Conservation (phyloP, 2,888 invertebrate species). For the Acrobasis repandana region DNA sequence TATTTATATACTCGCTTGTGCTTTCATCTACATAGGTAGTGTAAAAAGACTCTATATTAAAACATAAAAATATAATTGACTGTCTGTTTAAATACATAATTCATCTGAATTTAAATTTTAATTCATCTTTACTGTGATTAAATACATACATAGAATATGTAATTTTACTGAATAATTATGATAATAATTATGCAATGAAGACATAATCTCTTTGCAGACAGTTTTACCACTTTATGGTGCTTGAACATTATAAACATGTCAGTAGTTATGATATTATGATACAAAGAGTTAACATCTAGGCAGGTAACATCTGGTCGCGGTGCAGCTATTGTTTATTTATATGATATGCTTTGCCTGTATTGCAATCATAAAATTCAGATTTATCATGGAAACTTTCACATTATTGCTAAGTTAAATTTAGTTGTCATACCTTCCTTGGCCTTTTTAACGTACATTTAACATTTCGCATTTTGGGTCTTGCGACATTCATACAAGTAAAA, state of each 20-base stretch:
- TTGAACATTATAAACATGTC: not conserved
- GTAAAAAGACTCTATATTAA: not conserved
- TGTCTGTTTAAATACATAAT: not conserved
- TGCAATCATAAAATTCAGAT: no score
- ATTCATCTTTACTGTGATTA: not conserved
- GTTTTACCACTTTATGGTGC: not conserved
- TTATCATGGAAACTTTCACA: no score
- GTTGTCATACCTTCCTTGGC: no score
- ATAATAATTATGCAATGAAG: conserved; percentile 6
- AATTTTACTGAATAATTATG: conserved; percentile 8
- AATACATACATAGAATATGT: not conserved
- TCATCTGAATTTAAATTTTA: not conserved
- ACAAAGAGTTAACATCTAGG: not conserved
- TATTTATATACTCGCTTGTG: no score
- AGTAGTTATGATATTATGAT: no score
- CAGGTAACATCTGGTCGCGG: not conserved
- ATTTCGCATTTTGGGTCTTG: no score
- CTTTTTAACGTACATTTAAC: no score
- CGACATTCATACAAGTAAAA: no score
- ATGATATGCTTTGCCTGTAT: not conserved
- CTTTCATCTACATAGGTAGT: no score
- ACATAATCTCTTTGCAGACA: not conserved
- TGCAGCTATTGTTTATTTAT: no score
- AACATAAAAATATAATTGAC: not conserved
- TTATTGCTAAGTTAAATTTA: no score